Percentiles rank a stretch among this genome's conserved stretches.
Conservation (phyloP, 1,140 invertebrate genomes). For the Lutraria rhynchaena region DNA sequence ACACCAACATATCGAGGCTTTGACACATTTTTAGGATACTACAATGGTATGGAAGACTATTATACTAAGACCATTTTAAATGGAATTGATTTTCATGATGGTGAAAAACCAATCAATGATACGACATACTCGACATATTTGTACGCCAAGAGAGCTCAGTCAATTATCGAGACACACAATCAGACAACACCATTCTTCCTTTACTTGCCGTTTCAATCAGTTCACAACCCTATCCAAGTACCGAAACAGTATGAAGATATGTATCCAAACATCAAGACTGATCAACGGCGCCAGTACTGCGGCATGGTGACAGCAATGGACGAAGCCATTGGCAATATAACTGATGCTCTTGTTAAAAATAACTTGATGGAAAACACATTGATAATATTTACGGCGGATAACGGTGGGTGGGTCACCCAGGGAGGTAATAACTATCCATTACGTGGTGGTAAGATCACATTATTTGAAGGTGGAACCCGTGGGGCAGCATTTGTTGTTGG, state of each 20-base stretch:
- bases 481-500: conserved; percentile 67
- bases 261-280: conserved; percentile 50
- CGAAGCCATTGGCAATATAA: conserved; percentile 82
- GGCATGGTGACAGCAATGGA: conserved; percentile 83
- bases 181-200: conserved; percentile 1
- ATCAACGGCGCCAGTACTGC: conserved; percentile 56
- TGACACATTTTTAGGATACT: conserved; percentile 83
- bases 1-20: conserved; percentile 83
- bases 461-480: conserved; percentile 74
- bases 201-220: conserved; percentile 30
- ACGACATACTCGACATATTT: conserved; percentile 6
- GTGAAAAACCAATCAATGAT: not conserved
- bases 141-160: not conserved
- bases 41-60: conserved; percentile 79
- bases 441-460: conserved; percentile 69
- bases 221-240: conserved; percentile 22
- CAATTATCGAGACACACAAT: not conserved
- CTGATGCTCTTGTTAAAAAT: conserved; percentile 79
- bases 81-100: conserved; percentile 57
- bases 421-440: conserved; percentile 73
- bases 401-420: conserved; percentile 66
- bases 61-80: conserved; percentile 67
- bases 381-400: conserved; percentile 33
- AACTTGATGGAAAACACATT: conserved; percentile 83
- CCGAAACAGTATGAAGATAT: conserved; percentile 34